Conservation (phyloP, 1,140 invertebrate species). For the Brachionus manjavacas region DNA sequence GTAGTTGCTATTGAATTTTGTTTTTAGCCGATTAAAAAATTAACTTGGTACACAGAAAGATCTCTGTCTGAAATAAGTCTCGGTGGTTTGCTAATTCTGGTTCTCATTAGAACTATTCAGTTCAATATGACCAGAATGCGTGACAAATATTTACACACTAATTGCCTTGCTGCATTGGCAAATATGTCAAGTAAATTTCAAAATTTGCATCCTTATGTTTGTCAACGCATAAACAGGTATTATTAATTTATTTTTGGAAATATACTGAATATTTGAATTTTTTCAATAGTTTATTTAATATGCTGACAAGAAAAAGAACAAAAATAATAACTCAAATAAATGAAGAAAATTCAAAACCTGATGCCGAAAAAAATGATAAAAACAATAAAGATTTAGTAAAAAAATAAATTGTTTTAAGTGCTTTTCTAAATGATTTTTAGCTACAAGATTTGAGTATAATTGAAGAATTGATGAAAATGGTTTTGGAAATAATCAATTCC, state of each 20-base stretch:
- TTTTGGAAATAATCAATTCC: slow-evolving; percentile 91
- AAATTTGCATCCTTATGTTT: slow-evolving; percentile 88
- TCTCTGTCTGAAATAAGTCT: slow-evolving; percentile 82
- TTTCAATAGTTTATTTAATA: slow-evolving; percentile 56
- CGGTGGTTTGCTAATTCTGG: slow-evolving; percentile 87
- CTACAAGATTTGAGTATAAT: slow-evolving; percentile 85
- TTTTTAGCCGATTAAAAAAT: neutral
- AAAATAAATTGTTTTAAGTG: neutral
- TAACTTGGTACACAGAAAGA: slow-evolving; percentile 64
- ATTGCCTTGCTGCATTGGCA: slow-evolving; percentile 83
- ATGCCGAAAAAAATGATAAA: slow-evolving; percentile 48
- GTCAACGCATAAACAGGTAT: slow-evolving; percentile 74
- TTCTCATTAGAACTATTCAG: slow-evolving; percentile 90
- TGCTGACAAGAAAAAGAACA: slow-evolving; percentile 73
- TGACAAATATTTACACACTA: slow-evolving; percentile 58
- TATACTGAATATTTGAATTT: neutral
- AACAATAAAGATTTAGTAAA: slow-evolving; percentile 45
- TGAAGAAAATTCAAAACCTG: slow-evolving; percentile 46
- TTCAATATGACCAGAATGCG: slow-evolving; percentile 95
- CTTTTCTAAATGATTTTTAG: slow-evolving; percentile 47
- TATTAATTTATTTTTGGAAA: no score
- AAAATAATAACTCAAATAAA: slow-evolving; percentile 50
- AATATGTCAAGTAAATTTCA: slow-evolving; percentile 95
- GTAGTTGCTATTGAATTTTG: neutral
- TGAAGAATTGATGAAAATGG: slow-evolving; percentile 85